Percentiles rank a stretch among this genome's conserved stretches.
Conservation (phyloP, 2,888 invertebrate species). For the Nipponacmea schrenckii region DNA sequence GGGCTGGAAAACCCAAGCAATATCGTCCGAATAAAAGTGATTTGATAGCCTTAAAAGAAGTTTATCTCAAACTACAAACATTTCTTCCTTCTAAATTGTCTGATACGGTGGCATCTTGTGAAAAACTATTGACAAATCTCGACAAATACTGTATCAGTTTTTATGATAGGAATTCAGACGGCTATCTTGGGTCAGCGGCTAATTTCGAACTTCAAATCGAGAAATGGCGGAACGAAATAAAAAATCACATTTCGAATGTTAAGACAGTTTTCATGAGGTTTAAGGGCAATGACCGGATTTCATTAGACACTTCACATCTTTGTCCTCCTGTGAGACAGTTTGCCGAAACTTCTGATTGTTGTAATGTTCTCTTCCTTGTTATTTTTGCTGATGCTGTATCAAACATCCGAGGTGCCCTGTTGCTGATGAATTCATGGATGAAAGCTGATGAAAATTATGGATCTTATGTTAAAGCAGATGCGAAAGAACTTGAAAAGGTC, state of each 20-base stretch:
- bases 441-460: constrained; percentile 57
- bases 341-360: constrained; percentile 47
- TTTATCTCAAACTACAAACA: constrained; percentile 46
- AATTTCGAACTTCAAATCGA: constrained; percentile 55
- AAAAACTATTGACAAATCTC: constrained; percentile 39
- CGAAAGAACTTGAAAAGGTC: constrained; percentile 45
- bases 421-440: constrained; percentile 53
- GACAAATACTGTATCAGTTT: constrained; percentile 62
- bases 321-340: constrained; percentile 45
- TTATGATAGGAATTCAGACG: constrained; percentile 48
- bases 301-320: constrained; percentile 35
- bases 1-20: constrained; percentile 40
- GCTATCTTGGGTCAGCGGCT: constrained; percentile 52
- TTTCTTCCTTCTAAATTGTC: constrained; percentile 49
- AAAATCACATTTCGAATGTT: constrained; percentile 41
- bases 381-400: constrained; percentile 59
- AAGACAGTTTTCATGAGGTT: constrained; percentile 41
- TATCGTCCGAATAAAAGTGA: constrained; percentile 40
- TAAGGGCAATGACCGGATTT: constrained; percentile 38
- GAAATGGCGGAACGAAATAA: constrained; percentile 41
- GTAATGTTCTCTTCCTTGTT: constrained; percentile 52
- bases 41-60: constrained; percentile 47
- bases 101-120: constrained; percentile 41
- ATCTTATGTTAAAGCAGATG: constrained; percentile 52
- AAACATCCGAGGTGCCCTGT: constrained; percentile 49